These are phyloP conservation scores for Gila robusta DNA, from an alignment of 2,797 vertebrate genomes.

Conservation along the genomic window DNA sequence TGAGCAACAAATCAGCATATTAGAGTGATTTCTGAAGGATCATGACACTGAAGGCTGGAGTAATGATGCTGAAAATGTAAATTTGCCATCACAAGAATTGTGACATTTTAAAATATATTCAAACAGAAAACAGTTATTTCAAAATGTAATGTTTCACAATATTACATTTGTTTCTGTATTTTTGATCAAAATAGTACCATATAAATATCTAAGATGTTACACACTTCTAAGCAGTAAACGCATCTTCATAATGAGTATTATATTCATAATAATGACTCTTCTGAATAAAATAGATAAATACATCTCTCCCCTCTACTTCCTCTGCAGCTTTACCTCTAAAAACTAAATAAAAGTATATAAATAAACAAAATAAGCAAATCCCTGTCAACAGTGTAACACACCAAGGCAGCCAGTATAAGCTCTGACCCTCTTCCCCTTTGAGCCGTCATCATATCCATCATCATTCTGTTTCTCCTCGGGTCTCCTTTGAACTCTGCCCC, in stretches of 20 bases:
- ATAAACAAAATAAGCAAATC: neutral
- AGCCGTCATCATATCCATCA: neutral
- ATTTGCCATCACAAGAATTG: neutral
- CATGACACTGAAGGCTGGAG: no score
- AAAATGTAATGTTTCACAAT: no score
- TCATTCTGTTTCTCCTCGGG: conserved; percentile 3
- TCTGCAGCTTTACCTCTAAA: neutral
- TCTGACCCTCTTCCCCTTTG: conserved; percentile 16
- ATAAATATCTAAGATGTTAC: neutral
- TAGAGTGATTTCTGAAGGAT: no score
- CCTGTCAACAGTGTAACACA: conserved; percentile 15
- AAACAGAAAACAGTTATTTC: no score
- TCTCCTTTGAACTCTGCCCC: neutral
- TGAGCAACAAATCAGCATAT: neutral
- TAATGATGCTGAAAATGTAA: no score
- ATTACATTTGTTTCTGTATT: neutral
- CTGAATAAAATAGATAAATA: neutral
- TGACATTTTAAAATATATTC: neutral
- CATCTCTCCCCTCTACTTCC: no score
- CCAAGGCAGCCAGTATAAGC: conserved; percentile 1
- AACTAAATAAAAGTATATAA: neutral
- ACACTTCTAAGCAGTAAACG: neutral
- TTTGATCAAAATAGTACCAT: neutral
- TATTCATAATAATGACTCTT: neutral
- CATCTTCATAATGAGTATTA: neutral